These are phyloP conservation scores for Hypsopygia costalis DNA, from an alignment of 2,888 invertebrate species.

Conservation along the genomic window DNA sequence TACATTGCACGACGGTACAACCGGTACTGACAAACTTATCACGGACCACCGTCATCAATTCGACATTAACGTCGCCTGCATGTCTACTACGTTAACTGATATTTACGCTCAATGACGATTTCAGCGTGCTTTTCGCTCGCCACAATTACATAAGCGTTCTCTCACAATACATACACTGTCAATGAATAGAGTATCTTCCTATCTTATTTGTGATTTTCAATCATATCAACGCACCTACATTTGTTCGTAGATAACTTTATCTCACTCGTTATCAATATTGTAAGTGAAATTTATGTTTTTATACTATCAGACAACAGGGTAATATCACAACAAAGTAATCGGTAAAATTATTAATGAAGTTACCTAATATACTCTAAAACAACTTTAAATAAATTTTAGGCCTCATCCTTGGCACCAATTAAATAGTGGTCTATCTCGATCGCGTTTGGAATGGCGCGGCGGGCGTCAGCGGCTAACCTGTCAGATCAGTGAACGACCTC, in stretches of 20 bases:
- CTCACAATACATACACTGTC: slow-evolving; percentile 26
- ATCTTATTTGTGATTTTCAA: slow-evolving; percentile 27
- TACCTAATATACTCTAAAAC: slow-evolving; percentile 18
- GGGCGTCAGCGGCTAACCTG: slow-evolving; percentile 45
- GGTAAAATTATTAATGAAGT: slow-evolving; percentile 16
- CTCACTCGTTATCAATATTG: slow-evolving; percentile 48
- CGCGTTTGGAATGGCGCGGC: slow-evolving; percentile 32
- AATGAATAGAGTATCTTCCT: slow-evolving; percentile 27
- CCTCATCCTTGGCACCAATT: slow-evolving; percentile 48
- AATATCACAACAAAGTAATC: slow-evolving; percentile 33
- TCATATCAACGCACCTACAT: slow-evolving; percentile 32
- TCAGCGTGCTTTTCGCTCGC: slow-evolving; percentile 18
- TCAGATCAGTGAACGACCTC: slow-evolving; percentile 73
- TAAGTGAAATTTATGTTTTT: slow-evolving; percentile 44
- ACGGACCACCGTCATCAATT: slow-evolving; percentile 25
- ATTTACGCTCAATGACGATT: slow-evolving; percentile 25
- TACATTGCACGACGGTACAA: slow-evolving; percentile 34
- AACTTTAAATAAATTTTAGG: slow-evolving; percentile 34
- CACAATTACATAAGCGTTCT: slow-evolving; percentile 31
- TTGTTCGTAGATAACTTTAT: slow-evolving; percentile 48
- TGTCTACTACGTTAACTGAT: slow-evolving; percentile 24
- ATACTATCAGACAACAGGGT: slow-evolving; percentile 27
- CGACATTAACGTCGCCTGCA: slow-evolving; percentile 23
- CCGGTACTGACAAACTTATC: slow-evolving; percentile 22
- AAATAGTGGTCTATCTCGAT: slow-evolving; percentile 33